These are phyloP conservation scores for Coremacera marginata DNA, from an alignment of 2,888 invertebrate species.

Conservation along the genomic window DNA sequence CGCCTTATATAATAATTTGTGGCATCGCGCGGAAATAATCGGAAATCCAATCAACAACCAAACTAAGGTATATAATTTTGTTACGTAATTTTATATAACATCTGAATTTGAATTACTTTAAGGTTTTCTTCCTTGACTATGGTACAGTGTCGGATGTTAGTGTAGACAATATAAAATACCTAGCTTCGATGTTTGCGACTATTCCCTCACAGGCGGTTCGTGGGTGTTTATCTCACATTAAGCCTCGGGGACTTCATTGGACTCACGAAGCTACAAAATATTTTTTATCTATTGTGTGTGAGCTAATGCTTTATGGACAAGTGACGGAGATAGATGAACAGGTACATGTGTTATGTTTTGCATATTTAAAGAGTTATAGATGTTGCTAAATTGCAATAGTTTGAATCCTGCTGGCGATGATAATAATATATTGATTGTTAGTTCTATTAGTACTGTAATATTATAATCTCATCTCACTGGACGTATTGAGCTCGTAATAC, in stretches of 20 bases:
- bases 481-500: no score
- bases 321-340: conserved; percentile 55
- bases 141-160: conserved; percentile 58
- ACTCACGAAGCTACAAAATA: conserved; percentile 53
- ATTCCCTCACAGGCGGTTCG: conserved; percentile 58
- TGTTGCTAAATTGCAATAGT: no score
- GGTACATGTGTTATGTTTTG: conserved; percentile 45
- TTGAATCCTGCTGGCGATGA: no score
- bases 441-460: no score
- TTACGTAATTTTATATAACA: neutral
- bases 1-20: conserved; percentile 48
- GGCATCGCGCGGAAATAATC: conserved; percentile 62
- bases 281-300: conserved; percentile 54
- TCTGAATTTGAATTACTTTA: conserved; percentile 5
- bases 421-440: no score
- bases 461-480: no score
- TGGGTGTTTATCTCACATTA: conserved; percentile 58
- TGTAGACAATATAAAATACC: conserved; percentile 55
- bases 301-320: conserved; percentile 56
- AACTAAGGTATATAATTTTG: conserved; percentile 52
- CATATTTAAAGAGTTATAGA: no score
- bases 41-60: conserved; percentile 46
- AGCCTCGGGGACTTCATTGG: conserved; percentile 57
- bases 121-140: conserved; percentile 62
- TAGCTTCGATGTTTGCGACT: conserved; percentile 54